A percentile compares a stretch with the other conserved stretches of the same genome.
Conservation (phyloP, 2,113 vertebrate genomes). For the Myotis brandtii region DNA sequence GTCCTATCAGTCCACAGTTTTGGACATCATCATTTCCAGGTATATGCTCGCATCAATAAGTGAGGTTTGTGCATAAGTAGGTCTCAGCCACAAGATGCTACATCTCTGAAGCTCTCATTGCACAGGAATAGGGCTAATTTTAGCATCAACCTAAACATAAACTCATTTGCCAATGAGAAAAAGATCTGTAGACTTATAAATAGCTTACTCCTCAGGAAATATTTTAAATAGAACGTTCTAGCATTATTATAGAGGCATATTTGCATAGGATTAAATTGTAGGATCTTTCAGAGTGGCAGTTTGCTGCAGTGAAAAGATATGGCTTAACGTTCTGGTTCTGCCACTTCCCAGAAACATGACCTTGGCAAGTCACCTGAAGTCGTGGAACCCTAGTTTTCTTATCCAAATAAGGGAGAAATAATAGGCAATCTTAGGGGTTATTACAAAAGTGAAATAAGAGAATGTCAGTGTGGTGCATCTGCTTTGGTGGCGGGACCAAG, state of each 20-base stretch:
- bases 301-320: slow-evolving; percentile 4
- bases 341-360: slow-evolving; percentile 21
- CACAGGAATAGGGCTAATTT: slow-evolving; percentile 49
- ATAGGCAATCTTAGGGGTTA: neutral
- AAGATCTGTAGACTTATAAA: slow-evolving; percentile 43
- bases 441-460: slow-evolving; percentile 19
- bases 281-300: neutral
- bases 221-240: slow-evolving; percentile 50
- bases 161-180: slow-evolving; percentile 36
- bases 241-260: neutral
- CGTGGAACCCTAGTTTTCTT: neutral
- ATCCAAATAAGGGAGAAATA: neutral
- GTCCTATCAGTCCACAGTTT: neutral
- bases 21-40: neutral
- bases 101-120: neutral
- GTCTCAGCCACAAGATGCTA: neutral
- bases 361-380: neutral
- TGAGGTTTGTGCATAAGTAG: neutral
- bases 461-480: neutral
- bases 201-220: slow-evolving; percentile 44
- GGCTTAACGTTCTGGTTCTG: neutral
- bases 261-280: slow-evolving; percentile 2
- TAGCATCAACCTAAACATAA: slow-evolving; percentile 12
- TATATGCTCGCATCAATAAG: slow-evolving; percentile 1
- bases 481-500: neutral